phyloP scores from a whole-genome alignment of 2,888 invertebrate genomes.

The Priocnemis perturbator region DNA sequence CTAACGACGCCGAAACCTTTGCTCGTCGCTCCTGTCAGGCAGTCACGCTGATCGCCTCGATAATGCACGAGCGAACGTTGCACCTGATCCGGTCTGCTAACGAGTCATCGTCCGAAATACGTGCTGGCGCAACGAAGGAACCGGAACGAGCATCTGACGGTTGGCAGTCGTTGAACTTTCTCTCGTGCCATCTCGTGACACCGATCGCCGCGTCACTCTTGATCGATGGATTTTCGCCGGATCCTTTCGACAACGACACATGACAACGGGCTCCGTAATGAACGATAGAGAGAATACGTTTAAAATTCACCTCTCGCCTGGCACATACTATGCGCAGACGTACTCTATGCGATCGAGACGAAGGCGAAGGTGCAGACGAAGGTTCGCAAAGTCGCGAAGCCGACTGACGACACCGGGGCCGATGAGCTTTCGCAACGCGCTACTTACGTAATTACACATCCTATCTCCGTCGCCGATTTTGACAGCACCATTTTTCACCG shows the following conservation, averaged over 20 bases:
- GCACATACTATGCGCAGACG: too few species aligned
- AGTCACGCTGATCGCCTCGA: too few species aligned
- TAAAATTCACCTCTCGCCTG: too few species aligned
- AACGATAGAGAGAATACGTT: too few species aligned
- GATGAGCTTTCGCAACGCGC: too few species aligned
- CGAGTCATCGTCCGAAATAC: background rate
- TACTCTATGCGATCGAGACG: background rate
- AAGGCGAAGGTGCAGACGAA: background rate
- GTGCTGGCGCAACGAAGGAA: conserved; percentile 10
- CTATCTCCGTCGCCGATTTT: background rate
- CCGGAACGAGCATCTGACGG: conserved; percentile 31
- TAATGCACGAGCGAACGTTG: background rate
- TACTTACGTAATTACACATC: too few species aligned
- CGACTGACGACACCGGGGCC: background rate
- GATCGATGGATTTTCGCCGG: too few species aligned
- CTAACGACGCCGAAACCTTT: background rate
- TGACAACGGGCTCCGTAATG: too few species aligned
- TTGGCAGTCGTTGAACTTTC: conserved; percentile 46
- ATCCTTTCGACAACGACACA: too few species aligned
- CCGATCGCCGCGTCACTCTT: too few species aligned
- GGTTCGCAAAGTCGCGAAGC: conserved; percentile 1
- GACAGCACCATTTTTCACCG: background rate
- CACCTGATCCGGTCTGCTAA: too few species aligned
- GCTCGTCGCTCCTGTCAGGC: too few species aligned
- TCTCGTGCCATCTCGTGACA: conserved; percentile 21